Evolutionary conservation across 2,113 vertebrate genomes (phyloP).

Genomic region (Oplegnathus fasciatus): DNA sequence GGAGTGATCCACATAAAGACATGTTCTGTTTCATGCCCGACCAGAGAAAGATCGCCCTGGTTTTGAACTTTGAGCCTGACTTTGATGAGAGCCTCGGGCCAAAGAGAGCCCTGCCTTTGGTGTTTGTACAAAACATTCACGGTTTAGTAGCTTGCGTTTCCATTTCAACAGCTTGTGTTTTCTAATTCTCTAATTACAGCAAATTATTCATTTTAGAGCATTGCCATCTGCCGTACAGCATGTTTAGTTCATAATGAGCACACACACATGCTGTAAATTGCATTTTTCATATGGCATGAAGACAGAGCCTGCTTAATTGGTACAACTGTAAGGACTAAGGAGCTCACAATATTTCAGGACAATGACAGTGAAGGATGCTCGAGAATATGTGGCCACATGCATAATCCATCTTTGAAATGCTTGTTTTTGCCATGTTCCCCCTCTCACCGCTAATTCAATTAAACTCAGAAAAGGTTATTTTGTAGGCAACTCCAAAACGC

Average conservation of each 20-base stretch:
- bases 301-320: not conserved
- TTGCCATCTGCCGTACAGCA: not conserved
- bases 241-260: not conserved
- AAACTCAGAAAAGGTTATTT: not conserved
- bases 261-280: not conserved
- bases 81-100: not conserved
- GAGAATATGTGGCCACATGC: not conserved
- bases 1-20: not conserved
- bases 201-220: constrained; percentile 8
- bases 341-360: not conserved
- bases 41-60: not conserved
- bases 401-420: not conserved
- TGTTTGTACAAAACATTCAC: not conserved
- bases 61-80: constrained; percentile 35
- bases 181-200: constrained; percentile 11
- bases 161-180: constrained; percentile 12
- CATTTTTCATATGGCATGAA: constrained; percentile 18
- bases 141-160: not conserved
- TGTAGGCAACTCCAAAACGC: not conserved
- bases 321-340: not conserved
- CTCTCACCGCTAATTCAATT: not conserved
- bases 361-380: not conserved
- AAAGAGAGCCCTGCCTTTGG: not conserved
- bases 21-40: not conserved
- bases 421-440: not conserved